These are phyloP conservation scores for Dromococcyx pavoninus DNA, from an alignment of 2,797 vertebrate species.

Conservation along the genomic window DNA sequence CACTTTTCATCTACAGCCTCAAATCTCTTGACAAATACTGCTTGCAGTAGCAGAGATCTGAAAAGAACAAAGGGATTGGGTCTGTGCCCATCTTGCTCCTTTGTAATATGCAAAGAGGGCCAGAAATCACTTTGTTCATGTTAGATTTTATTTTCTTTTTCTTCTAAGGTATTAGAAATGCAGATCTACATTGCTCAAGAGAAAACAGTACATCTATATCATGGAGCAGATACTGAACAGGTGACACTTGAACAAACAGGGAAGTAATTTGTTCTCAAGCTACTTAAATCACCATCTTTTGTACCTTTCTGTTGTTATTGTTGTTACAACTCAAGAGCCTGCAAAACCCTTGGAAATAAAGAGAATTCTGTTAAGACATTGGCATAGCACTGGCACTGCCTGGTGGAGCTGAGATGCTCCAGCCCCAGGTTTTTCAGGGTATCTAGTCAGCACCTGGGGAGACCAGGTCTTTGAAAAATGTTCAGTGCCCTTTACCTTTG, in stretches of 20 bases:
- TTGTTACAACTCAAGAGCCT: constrained; percentile 16
- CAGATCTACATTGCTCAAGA: constrained; percentile 56
- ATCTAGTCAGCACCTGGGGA: background rate
- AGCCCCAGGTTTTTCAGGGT: background rate
- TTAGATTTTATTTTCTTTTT: constrained; percentile 23
- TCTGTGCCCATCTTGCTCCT: constrained; percentile 56
- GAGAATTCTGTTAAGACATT: background rate
- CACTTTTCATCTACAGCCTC: constrained; percentile 62
- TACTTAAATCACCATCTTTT: constrained; percentile 34
- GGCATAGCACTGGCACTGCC: fast-evolving
- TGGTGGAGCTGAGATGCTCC: background rate
- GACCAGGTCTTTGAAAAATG: background rate
- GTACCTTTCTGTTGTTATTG: constrained; percentile 1
- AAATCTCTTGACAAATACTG: constrained; percentile 55
- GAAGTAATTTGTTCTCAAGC: constrained; percentile 59
- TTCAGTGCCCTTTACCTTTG: background rate
- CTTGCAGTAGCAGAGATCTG: constrained; percentile 56
- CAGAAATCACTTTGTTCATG: constrained; percentile 61
- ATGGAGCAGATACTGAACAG: background rate
- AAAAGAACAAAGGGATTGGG: constrained; percentile 66
- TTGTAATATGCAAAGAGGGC: constrained; percentile 66
- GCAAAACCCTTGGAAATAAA: background rate
- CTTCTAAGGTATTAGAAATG: constrained; percentile 57
- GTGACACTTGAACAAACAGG: constrained; percentile 38
- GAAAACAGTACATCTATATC: constrained; percentile 5